A percentile compares a stretch with the other conserved stretches of the same genome.
Conservation (phyloP, 2,888 invertebrate species). For the Diarsia dahlii region DNA sequence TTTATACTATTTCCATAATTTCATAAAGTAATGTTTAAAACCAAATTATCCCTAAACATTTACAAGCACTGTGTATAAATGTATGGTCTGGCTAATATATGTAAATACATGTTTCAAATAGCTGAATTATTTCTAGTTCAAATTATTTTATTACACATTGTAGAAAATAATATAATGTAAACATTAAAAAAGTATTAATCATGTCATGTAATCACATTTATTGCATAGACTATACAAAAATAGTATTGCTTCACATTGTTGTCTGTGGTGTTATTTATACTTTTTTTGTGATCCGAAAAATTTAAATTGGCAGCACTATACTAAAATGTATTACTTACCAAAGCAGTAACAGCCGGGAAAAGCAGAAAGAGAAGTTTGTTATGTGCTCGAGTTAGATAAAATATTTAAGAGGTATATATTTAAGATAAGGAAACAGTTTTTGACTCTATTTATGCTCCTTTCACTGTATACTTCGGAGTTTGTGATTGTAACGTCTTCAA, state of each 20-base stretch:
- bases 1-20: not conserved
- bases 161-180: too few relatives aligned
- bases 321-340: not conserved
- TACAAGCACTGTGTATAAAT: not conserved
- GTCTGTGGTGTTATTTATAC: not conserved
- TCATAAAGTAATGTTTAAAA: not conserved
- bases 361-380: slow-evolving; percentile 4
- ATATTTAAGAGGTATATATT: slow-evolving; percentile 22
- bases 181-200: not conserved
- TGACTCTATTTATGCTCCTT: slow-evolving; percentile 54
- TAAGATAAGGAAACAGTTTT: slow-evolving; percentile 42
- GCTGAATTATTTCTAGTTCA: not conserved
- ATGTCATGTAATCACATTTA: slow-evolving; percentile 15
- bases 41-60: not conserved
- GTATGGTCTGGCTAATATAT: slow-evolving; percentile 10
- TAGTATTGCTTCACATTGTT: not conserved
- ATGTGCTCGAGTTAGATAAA: slow-evolving; percentile 20
- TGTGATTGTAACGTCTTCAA: slow-evolving; percentile 43
- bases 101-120: not conserved
- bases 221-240: slow-evolving; percentile 10
- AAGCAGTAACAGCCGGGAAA: not conserved
- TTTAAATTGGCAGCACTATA: slow-evolving; percentile 17
- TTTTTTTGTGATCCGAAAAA: slow-evolving; percentile 3
- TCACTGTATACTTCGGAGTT: slow-evolving; percentile 38
- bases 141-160: slow-evolving; percentile 11